Base-by-base conservation (phyloP, 2,797 vertebrate species). In the Enteromius trimaculatus region DNA sequence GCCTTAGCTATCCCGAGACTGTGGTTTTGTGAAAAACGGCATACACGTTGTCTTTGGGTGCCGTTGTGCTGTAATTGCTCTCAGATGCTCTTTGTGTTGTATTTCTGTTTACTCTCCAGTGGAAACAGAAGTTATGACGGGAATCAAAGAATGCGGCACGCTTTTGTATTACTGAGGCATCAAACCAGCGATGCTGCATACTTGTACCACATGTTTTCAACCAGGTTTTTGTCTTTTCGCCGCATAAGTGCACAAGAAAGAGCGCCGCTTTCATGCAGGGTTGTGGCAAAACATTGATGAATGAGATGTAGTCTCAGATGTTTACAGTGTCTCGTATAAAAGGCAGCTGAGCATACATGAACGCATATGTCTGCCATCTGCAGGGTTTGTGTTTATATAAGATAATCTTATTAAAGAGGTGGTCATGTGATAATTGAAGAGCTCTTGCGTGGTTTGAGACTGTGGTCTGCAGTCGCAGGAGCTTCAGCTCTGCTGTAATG, bases 31-130 rank as follows among this genome's bases (percentile, higher is more conserved):
- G 75, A 79, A 70, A 34, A 81, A 70, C 74, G 60, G 66, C 58
- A 34, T 74, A 39, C 42, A 21, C 62, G 69, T 81, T 81, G 68
- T 60, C 60, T 62, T 77, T 65, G 62, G 77, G 62, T 62, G 55
- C 23, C n/a, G 39, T 80, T 60, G 42, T 13, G 42, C 5, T 44
- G 9, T 81, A 74, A 89, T 87, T 81, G 51, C 34, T 82, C 55
- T 80, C 85, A 89, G 60, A 80, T 83, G 83, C 69, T 64, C 51
- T 58, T 42, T 21, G 29, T 44, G 69, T 85, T 80, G 77, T 83
- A 77, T 83, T 74, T 84, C 72, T 84, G 74, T 84, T 78, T 79
- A 42, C 74, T 78, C 68, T 77, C 81, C 60, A 86, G 77, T 74
- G 69, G 85, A 81, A 83, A 74, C 51, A 29, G 65, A 53, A 76